Evolutionary conservation across 2,113 vertebrate genomes (phyloP).

Genomic region (Dicrurus megarhynchus): DNA sequence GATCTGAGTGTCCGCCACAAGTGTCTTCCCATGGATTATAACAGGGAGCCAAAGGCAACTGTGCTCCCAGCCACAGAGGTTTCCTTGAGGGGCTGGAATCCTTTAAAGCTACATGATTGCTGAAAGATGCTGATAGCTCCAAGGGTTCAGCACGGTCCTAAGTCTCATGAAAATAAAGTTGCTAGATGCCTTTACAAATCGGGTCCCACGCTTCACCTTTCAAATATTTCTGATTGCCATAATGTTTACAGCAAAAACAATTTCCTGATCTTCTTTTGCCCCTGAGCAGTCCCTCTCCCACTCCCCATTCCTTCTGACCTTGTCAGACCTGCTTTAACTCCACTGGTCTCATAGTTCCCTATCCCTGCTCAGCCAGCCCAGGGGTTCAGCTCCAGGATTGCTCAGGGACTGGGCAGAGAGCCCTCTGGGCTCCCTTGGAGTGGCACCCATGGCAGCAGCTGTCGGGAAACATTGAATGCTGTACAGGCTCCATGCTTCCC

Average conservation of each 20-base stretch:
- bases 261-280: neutral
- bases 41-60: neutral
- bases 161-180: neutral
- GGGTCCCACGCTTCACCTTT: neutral
- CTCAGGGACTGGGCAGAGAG: neutral
- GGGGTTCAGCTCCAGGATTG: neutral
- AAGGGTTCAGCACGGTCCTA: neutral
- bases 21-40: neutral
- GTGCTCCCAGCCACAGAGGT: neutral
- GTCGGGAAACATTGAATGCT: rapidly evolving
- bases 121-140: neutral
- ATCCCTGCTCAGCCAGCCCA: neutral
- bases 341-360: neutral
- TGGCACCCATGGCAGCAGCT: rapidly evolving
- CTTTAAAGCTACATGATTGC: neutral
- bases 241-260: neutral
- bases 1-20: neutral
- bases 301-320: neutral
- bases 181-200: neutral
- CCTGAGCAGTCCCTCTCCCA: neutral
- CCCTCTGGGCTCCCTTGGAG: neutral
- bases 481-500: rapidly evolving
- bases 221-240: neutral
- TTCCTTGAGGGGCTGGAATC: neutral
- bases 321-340: neutral